Conservation (phyloP, 2,113 vertebrate species). For the Motacilla alba region DNA sequence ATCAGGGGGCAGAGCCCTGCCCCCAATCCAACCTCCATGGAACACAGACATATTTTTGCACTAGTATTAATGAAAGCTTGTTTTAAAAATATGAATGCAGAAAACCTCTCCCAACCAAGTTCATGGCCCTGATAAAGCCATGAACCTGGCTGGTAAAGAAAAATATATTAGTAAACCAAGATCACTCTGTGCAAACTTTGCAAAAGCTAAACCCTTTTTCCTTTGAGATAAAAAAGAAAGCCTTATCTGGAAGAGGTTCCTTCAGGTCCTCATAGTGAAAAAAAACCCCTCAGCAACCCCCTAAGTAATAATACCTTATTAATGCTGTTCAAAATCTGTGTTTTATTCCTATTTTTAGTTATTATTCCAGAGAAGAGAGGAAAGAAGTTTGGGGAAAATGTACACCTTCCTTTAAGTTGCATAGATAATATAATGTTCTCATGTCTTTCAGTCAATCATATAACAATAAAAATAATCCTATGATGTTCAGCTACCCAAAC, state of each 20-base stretch:
- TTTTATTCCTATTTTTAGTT: not conserved
- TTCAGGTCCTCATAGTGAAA: not conserved
- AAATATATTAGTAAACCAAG: not conserved
- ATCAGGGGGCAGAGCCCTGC: not conserved
- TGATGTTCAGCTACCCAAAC: not conserved
- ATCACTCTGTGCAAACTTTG: not conserved
- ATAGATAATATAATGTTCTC: not conserved
- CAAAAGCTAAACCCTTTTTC: not conserved
- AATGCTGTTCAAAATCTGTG: not conserved
- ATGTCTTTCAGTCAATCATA: not conserved
- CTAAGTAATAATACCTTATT: not conserved
- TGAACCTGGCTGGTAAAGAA: not conserved
- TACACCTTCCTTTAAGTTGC: not conserved
- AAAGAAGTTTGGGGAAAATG: not conserved
- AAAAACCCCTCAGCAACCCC: not conserved
- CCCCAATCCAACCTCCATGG: not conserved
- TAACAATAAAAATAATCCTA: not conserved
- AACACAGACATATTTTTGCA: not conserved
- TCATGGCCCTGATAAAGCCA: not conserved
- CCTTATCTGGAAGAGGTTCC: not conserved
- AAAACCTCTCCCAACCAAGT: not conserved
- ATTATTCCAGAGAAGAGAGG: not conserved
- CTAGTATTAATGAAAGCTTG: too few relatives aligned
- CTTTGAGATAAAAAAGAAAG: not conserved
- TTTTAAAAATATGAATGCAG: not conserved